Percentiles rank a stretch among this genome's conserved stretches.
These are phyloP conservation scores for Sebastes nivosus DNA, from an alignment of 2,797 vertebrate genomes.

Conservation along the genomic window DNA sequence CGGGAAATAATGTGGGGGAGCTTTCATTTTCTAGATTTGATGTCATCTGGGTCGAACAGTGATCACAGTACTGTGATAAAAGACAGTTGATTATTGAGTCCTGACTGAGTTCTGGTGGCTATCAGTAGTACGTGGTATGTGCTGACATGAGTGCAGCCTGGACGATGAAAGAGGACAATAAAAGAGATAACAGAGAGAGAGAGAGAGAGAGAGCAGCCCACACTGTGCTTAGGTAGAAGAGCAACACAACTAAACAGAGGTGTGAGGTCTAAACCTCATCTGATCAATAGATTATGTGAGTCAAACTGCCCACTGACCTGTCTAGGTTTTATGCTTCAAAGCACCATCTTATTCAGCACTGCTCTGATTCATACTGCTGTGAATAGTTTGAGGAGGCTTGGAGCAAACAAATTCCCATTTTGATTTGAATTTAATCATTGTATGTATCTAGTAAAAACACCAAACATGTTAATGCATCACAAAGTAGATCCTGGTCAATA, in stretches of 20 bases:
- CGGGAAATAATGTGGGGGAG: neutral
- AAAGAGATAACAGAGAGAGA: slow-evolving; percentile 63
- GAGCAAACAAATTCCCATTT: neutral
- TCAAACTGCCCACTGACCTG: slow-evolving; percentile 18
- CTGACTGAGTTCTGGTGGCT: slow-evolving; percentile 28
- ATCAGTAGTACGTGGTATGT: slow-evolving; percentile 56
- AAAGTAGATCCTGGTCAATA: neutral
- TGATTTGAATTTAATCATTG: neutral
- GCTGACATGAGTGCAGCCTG: slow-evolving; percentile 66
- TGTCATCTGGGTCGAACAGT: neutral
- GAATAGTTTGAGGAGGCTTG: neutral
- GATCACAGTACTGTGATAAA: slow-evolving; percentile 23
- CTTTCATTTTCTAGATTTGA: neutral
- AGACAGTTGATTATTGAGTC: slow-evolving; percentile 26
- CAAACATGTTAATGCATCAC: neutral
- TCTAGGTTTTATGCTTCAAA: neutral
- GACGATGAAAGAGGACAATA: slow-evolving; percentile 70
- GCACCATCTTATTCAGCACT: neutral
- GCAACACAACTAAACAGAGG: slow-evolving; percentile 30
- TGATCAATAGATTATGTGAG: slow-evolving; percentile 7
- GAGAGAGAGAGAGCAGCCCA: slow-evolving; percentile 33
- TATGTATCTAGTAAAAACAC: neutral
- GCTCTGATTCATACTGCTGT: neutral
- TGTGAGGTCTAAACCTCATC: slow-evolving; percentile 14
- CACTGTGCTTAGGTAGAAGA: slow-evolving; percentile 25